Evolutionary conservation across 2,888 invertebrate species (phyloP).

Genomic region (Yponomeuta cagnagella): DNA sequence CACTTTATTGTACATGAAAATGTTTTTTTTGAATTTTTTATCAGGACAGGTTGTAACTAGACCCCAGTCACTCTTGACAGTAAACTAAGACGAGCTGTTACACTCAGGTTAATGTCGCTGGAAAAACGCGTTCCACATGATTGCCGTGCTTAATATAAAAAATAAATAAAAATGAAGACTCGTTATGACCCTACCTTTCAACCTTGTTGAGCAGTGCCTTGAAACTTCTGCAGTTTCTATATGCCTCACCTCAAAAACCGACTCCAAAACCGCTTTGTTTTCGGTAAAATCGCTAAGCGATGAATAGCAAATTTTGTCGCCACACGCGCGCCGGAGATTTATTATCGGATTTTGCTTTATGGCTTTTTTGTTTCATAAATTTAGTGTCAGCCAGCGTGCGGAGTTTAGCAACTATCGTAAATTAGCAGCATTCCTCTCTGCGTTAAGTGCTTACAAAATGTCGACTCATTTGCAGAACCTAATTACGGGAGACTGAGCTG

Average conservation of each 20-base stretch:
- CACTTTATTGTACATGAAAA: too few relatives aligned
- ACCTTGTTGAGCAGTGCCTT: too few relatives aligned
- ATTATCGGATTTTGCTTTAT: slow-evolving; percentile 9
- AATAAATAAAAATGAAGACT: too few relatives aligned
- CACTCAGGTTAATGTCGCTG: too few relatives aligned
- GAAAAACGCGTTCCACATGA: too few relatives aligned
- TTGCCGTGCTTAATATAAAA: too few relatives aligned
- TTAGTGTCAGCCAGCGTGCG: neutral
- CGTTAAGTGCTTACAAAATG: neutral
- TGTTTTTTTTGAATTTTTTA: too few relatives aligned
- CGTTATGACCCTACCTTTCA: too few relatives aligned
- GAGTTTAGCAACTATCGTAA: neutral
- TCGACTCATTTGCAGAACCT: neutral
- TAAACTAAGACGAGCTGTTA: too few relatives aligned
- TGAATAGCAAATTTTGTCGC: slow-evolving; percentile 17
- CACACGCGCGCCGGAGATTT: slow-evolving; percentile 8
- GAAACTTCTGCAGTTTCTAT: neutral
- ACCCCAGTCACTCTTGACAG: too few relatives aligned
- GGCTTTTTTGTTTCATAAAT: neutral
- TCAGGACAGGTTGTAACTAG: too few relatives aligned
- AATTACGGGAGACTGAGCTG: too few relatives aligned
- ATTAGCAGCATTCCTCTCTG: neutral
- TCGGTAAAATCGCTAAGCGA: slow-evolving; percentile 15
- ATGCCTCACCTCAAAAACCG: neutral
- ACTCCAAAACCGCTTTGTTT: slow-evolving; percentile 14